These are phyloP conservation scores for Rhynchopsitta pachyrhyncha DNA, from an alignment of 2,113 vertebrate species.

Conservation along the genomic window DNA sequence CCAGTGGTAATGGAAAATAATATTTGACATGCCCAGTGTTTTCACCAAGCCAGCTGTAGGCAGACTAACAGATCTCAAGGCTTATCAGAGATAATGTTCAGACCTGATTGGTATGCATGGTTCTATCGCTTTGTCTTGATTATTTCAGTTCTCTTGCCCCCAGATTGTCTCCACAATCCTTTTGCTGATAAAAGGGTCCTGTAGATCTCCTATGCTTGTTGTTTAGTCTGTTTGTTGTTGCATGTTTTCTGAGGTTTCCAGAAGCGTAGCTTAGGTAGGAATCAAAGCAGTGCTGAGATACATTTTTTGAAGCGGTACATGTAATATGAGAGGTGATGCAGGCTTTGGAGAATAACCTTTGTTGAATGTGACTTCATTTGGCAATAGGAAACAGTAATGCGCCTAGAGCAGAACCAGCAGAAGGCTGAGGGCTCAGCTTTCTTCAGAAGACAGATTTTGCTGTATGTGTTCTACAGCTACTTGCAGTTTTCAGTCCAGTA, in stretches of 20 bases:
- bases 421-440: slow-evolving; percentile 6
- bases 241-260: background rate
- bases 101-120: background rate
- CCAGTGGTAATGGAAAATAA: background rate
- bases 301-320: background rate
- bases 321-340: background rate
- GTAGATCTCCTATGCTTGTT: background rate
- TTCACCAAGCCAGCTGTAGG: background rate
- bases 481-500: background rate
- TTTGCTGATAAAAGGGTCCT: background rate
- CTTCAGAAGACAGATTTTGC: slow-evolving; percentile 6
- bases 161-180: background rate
- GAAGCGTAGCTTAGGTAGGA: background rate
- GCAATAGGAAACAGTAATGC: background rate
- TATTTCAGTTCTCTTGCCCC: background rate
- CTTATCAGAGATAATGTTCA: background rate
- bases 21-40: background rate
- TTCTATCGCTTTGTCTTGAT: background rate
- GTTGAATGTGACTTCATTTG: background rate
- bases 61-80: background rate
- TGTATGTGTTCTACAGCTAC: slow-evolving; percentile 23
- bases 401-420: background rate
- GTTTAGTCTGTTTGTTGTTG: background rate
- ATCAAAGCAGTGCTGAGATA: background rate
- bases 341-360: background rate